Base-by-base conservation (phyloP, 2,888 invertebrate genomes). In the Melikaiella ostensackeni region DNA sequence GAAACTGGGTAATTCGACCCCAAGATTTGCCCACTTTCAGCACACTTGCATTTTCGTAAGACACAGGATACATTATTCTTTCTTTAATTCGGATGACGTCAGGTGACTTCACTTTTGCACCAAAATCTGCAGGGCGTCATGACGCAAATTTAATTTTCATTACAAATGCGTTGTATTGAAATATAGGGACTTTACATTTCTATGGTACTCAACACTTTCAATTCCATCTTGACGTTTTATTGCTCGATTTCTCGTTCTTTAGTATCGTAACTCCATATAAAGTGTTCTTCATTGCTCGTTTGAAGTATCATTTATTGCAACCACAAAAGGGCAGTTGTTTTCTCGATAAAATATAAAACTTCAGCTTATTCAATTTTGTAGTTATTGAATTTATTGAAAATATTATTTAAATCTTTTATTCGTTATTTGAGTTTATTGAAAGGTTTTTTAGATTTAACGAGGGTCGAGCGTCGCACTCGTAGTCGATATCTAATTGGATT, bases 181-280 rank as follows among this genome's bases (percentile, higher is more conserved):
- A 30, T 63, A 63, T 63, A 24, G 64, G 21, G 38, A 24, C 64
- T 64, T 46, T 27, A 27, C 42, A 16, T n/a, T 66, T 19, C 19
- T 27, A 66, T 66, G 35, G 21, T 16, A 42, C 16, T 63, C 19
- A 46, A 42, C 27, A 30, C 66, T 66, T 66, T 46, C 27, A 46
- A 66, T 66, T 42, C 16, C 27, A 27, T 66, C 38, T 19, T 21
- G 8, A 64, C 64, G 42, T n/a, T 42, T 46, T 46, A 66, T 46
- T 66, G 66, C 19, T 24, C 27, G 42, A 66, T 46, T 66, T 66
- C 24, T 42, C 42, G 66, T 66, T 46, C 66, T 46, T 66, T 66
- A 66, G 46, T 46, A 38, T 27, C 4, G 66, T 46, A 66, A 46
- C 42, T 66, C 66, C 24, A 66, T 46, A 66, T 66, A 46, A 38